Base-by-base conservation (phyloP, 2,113 vertebrate species). In the Nycticryphes semicollaris region DNA sequence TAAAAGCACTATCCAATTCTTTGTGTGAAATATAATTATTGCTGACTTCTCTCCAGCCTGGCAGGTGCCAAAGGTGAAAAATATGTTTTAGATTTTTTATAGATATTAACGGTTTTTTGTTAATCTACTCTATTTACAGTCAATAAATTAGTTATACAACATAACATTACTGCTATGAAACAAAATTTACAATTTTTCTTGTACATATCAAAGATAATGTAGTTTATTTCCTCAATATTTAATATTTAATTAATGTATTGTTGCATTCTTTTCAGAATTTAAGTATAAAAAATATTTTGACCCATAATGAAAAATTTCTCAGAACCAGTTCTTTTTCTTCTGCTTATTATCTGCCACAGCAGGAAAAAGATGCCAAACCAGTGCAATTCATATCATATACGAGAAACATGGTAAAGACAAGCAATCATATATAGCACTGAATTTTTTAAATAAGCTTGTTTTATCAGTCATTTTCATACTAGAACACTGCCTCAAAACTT, bases 371-470 rank as follows among this genome's bases (percentile, higher is more conserved):
- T 66, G 39, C 24, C 54, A 76, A 73, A 84, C 7, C 16, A 31
- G 25, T 12, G 31, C 10, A 70, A 28, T 8, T 74, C 39, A 47
- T 43, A 56, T 43, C 30, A 56, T 3, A 45, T 12, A 66, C 8
- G 37, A 68, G 16, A 77, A 91, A 50, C 18, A 18, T 27, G 33
- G 25, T 14, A 56, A 80, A 28, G 73, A 84, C 27, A 72, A 76
- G 3, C 5, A 86, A 45, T 68, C 37, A 12, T 21, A 7, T 2
- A n/a, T 0, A 68, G n/a, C 18, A 59, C 0, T 33, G 39, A 51
- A 39, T 64, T 73, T 59, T 62, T 35, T 5, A 66, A 84, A 87
- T 45, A 48, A 27, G 21, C 30, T 53, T 59, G 13, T 3, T 67
- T 87, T 87, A 77, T 37, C 59, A 77, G 24, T 33, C 6, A 31